phyloP scores from a whole-genome alignment of 2,888 invertebrate genomes.

The Scaptomyza parva region DNA sequence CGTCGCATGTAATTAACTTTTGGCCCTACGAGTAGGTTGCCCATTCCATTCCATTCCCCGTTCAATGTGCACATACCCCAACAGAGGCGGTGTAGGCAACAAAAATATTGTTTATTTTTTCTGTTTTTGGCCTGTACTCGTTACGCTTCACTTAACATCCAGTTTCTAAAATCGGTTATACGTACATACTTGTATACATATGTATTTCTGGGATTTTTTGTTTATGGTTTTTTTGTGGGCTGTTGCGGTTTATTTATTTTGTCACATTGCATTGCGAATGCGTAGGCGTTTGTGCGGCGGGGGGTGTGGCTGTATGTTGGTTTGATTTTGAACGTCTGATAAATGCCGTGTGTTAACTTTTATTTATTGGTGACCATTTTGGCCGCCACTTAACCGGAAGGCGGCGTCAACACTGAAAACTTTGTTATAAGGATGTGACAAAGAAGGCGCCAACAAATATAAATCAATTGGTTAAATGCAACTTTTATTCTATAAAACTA shows the following conservation, averaged over 20 bases:
- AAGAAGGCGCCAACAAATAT: conserved; percentile 41
- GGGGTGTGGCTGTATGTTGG: conserved; percentile 35
- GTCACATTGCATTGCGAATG: conserved; percentile 55
- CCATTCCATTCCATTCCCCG: conserved; percentile 1
- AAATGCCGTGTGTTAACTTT: conserved; percentile 63
- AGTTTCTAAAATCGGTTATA: conserved; percentile 60
- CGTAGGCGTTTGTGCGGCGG: conserved; percentile 48
- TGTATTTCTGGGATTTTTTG: conserved; percentile 20
- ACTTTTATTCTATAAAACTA: conserved; percentile 1
- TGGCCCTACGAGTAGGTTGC: conserved; percentile 55
- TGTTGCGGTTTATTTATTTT: conserved; percentile 70
- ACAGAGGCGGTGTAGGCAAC: conserved; percentile 49
- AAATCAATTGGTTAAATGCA: conserved; percentile 42
- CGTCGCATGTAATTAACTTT: conserved; percentile 73
- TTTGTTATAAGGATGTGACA: conserved; percentile 48
- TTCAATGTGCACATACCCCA: not conserved
- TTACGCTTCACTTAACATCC: conserved; percentile 75
- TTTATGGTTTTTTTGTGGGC: conserved; percentile 26
- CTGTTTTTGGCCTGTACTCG: conserved; percentile 29
- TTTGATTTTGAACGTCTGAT: conserved; percentile 63
- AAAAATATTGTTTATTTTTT: conserved; percentile 6
- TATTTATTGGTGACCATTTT: conserved; percentile 66
- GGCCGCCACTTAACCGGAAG: conserved; percentile 52
- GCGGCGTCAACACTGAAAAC: conserved; percentile 52
- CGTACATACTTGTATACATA: not conserved